Evolutionary conservation across 2,113 vertebrate genomes (phyloP), one percentile per base, ranked within the genome.

Genomic region (Pungitius pungitius): DNA sequence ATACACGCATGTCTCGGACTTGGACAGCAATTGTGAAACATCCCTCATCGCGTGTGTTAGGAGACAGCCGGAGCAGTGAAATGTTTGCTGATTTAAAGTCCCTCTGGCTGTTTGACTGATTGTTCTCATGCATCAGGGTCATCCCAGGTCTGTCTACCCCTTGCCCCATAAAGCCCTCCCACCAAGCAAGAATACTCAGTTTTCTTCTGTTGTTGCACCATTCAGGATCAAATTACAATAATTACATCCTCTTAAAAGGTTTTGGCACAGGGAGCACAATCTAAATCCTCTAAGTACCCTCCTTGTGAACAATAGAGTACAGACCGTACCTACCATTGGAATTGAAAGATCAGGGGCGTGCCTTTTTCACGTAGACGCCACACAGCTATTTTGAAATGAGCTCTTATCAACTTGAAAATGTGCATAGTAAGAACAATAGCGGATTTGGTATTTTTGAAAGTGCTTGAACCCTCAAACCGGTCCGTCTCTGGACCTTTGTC

Each of bases 171-270:
- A 58, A 35, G 69, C 69, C 71, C 62, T 83, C 85, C 63, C 75
- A 72, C 77, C 11, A 24, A 73, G 77, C 47, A 68, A 76, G 39
- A 52, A 67, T 68, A 54, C 40, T 13, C 35, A 52, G 70, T 83
- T 35, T 62, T 55, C 61, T 54, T 73, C 61, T 72, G 47, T 68
- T 69, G 58, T 69, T 74, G 69, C 56, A 1, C 82, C 52, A 69
- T 76, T 88, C 24, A 40, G 47, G 81, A 79, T 91, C 78, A 79
- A 74, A 82, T 90, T 74, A 76, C 87, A 76, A 70, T 85, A 87
- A 85, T 81, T 75, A 87, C 67, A 67, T 64, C 42, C 42, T 82
- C 59, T 73, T 52, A 33, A 82, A 77, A 37, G 64, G 66, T 77
- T 84, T 37, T 74, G 70, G 73, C 59, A 76, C 72, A 79, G 5